These are phyloP conservation scores for Clusia tigrina DNA, from an alignment of 2,888 invertebrate species.

Conservation along the genomic window DNA sequence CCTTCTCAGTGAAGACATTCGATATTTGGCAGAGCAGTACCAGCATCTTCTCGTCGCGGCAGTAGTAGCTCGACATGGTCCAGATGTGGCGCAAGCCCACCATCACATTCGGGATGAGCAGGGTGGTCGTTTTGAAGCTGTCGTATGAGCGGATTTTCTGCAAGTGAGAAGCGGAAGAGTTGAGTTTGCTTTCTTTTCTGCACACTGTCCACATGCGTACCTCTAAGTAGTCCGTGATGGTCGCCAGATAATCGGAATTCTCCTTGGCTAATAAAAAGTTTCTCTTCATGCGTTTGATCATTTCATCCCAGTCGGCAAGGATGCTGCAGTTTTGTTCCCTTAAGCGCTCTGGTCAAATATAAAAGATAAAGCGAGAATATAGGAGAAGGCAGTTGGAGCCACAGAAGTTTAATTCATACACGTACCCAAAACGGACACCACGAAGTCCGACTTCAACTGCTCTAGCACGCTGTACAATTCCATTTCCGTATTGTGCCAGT, in stretches of 20 bases:
- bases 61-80: slow-evolving; percentile 87
- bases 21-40: slow-evolving; percentile 83
- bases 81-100: slow-evolving; percentile 89
- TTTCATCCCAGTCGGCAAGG: slow-evolving; percentile 48
- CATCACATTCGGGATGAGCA: slow-evolving; percentile 80
- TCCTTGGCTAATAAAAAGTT: slow-evolving; percentile 60
- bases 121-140: slow-evolving; percentile 75
- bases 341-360: slow-evolving; percentile 66
- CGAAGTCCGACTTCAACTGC: slow-evolving; percentile 77
- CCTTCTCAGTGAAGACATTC: slow-evolving; percentile 81
- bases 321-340: slow-evolving; percentile 40
- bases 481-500: slow-evolving; percentile 84
- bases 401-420: neutral
- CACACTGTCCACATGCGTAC: slow-evolving; percentile 62
- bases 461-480: slow-evolving; percentile 81
- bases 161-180: slow-evolving; percentile 24
- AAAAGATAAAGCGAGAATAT: slow-evolving; percentile 54
- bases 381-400: neutral
- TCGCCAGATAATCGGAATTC: slow-evolving; percentile 62
- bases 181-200: neutral
- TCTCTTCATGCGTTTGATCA: slow-evolving; percentile 42
- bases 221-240: slow-evolving; percentile 63
- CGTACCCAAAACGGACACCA: slow-evolving; percentile 50
- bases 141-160: slow-evolving; percentile 76
- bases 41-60: slow-evolving; percentile 86